phyloP scores from a whole-genome alignment of 2,888 invertebrate species.

The Sminthurides aquaticus region DNA sequence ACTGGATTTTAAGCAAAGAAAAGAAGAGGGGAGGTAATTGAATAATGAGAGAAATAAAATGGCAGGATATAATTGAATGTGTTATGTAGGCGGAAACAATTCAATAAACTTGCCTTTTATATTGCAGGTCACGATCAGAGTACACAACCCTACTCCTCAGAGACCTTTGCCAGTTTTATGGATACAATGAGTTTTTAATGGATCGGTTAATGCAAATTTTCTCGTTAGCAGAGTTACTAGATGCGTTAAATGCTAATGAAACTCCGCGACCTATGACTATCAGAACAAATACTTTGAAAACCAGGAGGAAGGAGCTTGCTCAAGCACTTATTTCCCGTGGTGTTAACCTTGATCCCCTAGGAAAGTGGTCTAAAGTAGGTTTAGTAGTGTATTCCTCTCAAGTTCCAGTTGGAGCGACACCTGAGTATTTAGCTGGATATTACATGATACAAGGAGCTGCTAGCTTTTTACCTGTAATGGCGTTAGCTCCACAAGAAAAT shows the following conservation, averaged over 20 bases:
- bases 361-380: slow-evolving; percentile 98
- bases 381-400: slow-evolving; percentile 91
- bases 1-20: slow-evolving; percentile 62
- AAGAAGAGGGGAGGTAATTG: slow-evolving; percentile 47
- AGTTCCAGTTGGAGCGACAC: slow-evolving; percentile 95
- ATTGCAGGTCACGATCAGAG: slow-evolving; percentile 68
- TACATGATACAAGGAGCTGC: slow-evolving; percentile 90
- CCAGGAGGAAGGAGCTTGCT: slow-evolving; percentile 82
- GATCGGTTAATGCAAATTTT: slow-evolving; percentile 83
- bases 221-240: slow-evolving; percentile 73
- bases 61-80: too few species aligned
- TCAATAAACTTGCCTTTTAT: too few species aligned
- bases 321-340: slow-evolving; percentile 92
- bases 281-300: slow-evolving; percentile 89
- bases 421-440: slow-evolving; percentile 96
- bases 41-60: too few species aligned
- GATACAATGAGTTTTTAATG: slow-evolving; percentile 95
- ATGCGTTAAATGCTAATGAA: slow-evolving; percentile 95
- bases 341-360: slow-evolving; percentile 95
- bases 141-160: slow-evolving; percentile 69
- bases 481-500: slow-evolving; percentile 90
- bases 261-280: slow-evolving; percentile 89
- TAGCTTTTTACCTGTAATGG: slow-evolving; percentile 95
- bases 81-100: too few species aligned
- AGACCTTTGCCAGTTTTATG: slow-evolving; percentile 89